Base-by-base conservation (phyloP, 2,797 vertebrate species). In the Dendrocincla tyrannina region DNA sequence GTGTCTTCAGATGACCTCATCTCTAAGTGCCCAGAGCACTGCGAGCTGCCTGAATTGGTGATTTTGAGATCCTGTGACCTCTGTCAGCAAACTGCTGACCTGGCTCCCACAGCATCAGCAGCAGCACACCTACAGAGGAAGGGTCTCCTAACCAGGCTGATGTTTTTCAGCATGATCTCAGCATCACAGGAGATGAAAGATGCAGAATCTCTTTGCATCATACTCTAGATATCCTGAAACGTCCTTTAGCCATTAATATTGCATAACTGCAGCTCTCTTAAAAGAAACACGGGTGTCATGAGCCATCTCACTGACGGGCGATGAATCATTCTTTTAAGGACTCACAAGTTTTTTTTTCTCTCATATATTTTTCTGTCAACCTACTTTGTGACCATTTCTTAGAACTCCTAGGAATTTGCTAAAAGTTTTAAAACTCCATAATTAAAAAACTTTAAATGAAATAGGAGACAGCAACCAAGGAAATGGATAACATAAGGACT, bases 181-280 rank as follows among this genome's bases (percentile, higher is more conserved):
- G 84, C 46, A 49, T 55, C 82, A 92, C 30, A 81, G 9, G 16
- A 82, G 81, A 77, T 2, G 9, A 80, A 85, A 94, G 67, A 88
- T 39, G 60, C 84, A 96, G 76, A 93, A 85, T 77, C 72, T 88
- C 63, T 68, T 77, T 47, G 74, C 64, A 2, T 87, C 90, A 94
- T 17, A 67, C 70, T 93, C 76, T 6, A 95, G 72, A 56, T 42
- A 89, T 59, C 89, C 87, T 73, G 75, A 89, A 94, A 91, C 50
- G 75, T 67, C 86, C 60, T 96, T 94, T 62, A 91, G 66, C 59
- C 88, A 93, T 91, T 91, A 84, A 84, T 79, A 89, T 56, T 88
- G 55, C 62, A 33, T 77, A 88, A 80, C 94, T 92, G 88, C 75
- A 89, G 62, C 80, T 75, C 77, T 86, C 94, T 87, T 94, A 92